Percentiles rank a stretch among this genome's conserved stretches.
These are phyloP conservation scores for Cheiracanthium punctorium DNA, from an alignment of 2,888 invertebrate species.

Conservation along the genomic window DNA sequence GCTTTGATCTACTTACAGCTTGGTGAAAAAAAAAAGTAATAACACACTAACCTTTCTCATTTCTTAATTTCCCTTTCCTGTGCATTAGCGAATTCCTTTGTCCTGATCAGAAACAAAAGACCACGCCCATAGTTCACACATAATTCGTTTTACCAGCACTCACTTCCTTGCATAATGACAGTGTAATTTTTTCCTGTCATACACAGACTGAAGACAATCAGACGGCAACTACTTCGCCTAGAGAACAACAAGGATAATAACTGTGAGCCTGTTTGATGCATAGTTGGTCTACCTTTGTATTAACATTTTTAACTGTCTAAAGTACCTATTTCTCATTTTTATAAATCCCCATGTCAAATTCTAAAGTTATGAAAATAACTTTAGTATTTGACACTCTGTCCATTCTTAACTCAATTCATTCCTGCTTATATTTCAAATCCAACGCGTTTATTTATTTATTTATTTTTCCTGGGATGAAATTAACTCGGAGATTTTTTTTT, in stretches of 20 bases:
- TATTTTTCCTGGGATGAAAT: too few relatives aligned
- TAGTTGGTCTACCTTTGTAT: not conserved
- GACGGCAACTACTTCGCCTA: not conserved
- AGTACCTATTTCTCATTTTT: too few relatives aligned
- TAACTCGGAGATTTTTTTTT: too few relatives aligned
- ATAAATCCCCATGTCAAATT: too few relatives aligned
- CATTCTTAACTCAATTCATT: too few relatives aligned
- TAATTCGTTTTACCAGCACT: not conserved
- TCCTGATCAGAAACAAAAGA: not conserved
- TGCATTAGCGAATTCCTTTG: not conserved
- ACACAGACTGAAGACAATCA: not conserved
- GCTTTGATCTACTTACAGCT: not conserved
- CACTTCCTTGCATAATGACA: not conserved
- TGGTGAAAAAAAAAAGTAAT: not conserved
- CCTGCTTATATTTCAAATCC: too few relatives aligned
- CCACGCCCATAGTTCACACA: not conserved
- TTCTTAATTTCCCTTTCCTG: conserved; percentile 6
- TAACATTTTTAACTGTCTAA: too few relatives aligned
- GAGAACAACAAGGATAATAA: not conserved
- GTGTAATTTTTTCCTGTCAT: not conserved
- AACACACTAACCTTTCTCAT: not conserved
- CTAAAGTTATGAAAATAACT: too few relatives aligned
- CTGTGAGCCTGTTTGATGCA: not conserved
- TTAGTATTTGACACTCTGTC: too few relatives aligned
- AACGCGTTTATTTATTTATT: too few relatives aligned